Base-by-base conservation (phyloP, 2,888 invertebrate species). In the Diploptera punctata region DNA sequence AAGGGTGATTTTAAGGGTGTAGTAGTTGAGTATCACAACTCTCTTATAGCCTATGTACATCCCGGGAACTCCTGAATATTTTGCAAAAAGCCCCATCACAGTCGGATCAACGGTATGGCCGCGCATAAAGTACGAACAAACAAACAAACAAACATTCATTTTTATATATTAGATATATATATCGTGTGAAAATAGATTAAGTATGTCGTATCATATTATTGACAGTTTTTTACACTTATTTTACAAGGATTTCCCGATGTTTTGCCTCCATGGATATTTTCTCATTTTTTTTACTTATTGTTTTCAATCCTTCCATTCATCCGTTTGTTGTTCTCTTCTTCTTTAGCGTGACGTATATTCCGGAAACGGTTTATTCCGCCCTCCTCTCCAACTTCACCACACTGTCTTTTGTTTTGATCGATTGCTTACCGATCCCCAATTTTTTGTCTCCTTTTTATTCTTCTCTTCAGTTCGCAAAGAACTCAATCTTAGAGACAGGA, bases 401-500 rank as follows among this genome's bases (percentile, higher is more conserved):
- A 18, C 61, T 68, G 61, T 72, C 68, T 68, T 72, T 68, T 68
- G 72, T 72, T 72, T 72, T 72, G 72, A 72, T 72, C 72, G 72
- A 72, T 72, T 72, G 68, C 72, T 61, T 71, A 52, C 44, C 61
- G 62, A 47, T 29, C 44, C 47, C 21, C 47, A 26, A 43, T 65
- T 47, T 65, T 47, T 61, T 61, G 1, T 31, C 10, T 33, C 5
- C 19, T 38, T 19, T 61, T 19, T 18, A 21, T 10, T 16, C 57
- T 29, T 57, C 31, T 57, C 21, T 29, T 29, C 26, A 16, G 16
- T n/a, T 10, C 57, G 24, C 57, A 29, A 21, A 38, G 52, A 67
- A 52, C 71, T 43, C 70, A 70, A 70, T 70, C 70, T 60, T 70
- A 43, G 44, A 47, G 49, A 61, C 60, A 57, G 70, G 67, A 65